Conservation (phyloP, 2,113 vertebrate species). For the Loxodonta africana region DNA sequence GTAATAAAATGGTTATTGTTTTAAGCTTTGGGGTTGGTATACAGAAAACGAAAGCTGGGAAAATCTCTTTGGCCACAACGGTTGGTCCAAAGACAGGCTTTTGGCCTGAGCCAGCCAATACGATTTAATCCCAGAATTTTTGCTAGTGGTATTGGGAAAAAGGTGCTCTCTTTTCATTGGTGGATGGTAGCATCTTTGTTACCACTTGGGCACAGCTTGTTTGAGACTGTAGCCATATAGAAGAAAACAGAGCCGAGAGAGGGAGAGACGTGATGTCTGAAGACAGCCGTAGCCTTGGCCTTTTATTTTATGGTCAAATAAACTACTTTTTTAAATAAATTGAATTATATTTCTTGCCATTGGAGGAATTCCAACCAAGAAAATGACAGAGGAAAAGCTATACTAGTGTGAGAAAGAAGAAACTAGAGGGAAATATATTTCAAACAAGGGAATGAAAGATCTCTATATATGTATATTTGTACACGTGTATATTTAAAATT, state of each 20-base stretch:
- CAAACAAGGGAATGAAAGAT: neutral
- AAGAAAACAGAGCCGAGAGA: neutral
- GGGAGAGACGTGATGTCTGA: neutral
- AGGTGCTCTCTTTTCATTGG: neutral
- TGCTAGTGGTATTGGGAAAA: neutral
- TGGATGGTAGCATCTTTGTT: neutral
- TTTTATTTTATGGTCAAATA: constrained; percentile 8
- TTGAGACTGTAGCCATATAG: neutral
- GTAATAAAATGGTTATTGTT: neutral
- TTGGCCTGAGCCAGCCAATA: neutral
- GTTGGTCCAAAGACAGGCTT: neutral
- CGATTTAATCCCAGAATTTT: neutral
- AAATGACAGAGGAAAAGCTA: neutral
- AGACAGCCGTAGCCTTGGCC: neutral
- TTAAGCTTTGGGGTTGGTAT: neutral
- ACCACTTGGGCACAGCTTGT: neutral
- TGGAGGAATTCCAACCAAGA: neutral
- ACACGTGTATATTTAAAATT: neutral
- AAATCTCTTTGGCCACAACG: neutral
- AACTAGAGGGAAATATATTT: neutral
- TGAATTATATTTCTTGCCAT: neutral
- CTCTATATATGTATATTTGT: neutral
- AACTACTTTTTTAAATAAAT: neutral
- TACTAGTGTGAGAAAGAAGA: neutral
- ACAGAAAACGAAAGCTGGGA: neutral